These are phyloP conservation scores for Idris sp. DNA, from an alignment of 1,140 invertebrate genomes.

Conservation along the genomic window DNA sequence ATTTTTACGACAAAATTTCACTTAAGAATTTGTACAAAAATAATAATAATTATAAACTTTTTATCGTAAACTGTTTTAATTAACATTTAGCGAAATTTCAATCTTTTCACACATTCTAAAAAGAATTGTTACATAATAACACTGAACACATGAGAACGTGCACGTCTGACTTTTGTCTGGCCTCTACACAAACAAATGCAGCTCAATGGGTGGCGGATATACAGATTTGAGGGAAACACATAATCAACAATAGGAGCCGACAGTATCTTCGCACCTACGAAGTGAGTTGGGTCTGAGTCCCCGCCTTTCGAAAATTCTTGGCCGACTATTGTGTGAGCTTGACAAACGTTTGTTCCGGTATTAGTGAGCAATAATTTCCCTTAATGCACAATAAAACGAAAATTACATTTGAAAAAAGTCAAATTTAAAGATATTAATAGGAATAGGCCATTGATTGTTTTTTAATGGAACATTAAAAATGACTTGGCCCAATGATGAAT, in stretches of 20 bases:
- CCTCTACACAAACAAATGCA: conserved; percentile 36
- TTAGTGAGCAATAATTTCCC: conserved; percentile 1
- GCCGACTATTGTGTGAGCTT: conserved; percentile 18
- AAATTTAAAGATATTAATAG: too few species aligned
- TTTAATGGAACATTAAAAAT: conserved; percentile 29
- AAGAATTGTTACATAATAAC: conserved; percentile 22
- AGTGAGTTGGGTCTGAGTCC: conserved; percentile 22
- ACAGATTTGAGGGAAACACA: conserved; percentile 45
- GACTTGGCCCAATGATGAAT: conserved; percentile 24
- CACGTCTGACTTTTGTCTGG: conserved; percentile 20
- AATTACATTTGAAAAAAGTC: too few species aligned
- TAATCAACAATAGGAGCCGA: conserved; percentile 18
- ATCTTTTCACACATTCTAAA: conserved; percentile 23
- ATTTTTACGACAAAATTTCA: too few species aligned
- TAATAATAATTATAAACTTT: too few species aligned
- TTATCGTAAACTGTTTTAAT: conserved; percentile 33
- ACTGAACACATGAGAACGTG: neutral
- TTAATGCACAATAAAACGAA: too few species aligned
- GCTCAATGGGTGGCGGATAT: conserved; percentile 38
- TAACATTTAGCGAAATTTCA: conserved; percentile 29
- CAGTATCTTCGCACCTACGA: conserved; percentile 35
- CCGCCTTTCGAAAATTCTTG: conserved; percentile 37
- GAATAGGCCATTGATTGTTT: conserved; percentile 29
- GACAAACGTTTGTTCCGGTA: conserved; percentile 42
- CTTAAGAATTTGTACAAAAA: too few species aligned